These are phyloP conservation scores for Syrmaticus mikado DNA, from an alignment of 2,113 vertebrate species.

Conservation along the genomic window DNA sequence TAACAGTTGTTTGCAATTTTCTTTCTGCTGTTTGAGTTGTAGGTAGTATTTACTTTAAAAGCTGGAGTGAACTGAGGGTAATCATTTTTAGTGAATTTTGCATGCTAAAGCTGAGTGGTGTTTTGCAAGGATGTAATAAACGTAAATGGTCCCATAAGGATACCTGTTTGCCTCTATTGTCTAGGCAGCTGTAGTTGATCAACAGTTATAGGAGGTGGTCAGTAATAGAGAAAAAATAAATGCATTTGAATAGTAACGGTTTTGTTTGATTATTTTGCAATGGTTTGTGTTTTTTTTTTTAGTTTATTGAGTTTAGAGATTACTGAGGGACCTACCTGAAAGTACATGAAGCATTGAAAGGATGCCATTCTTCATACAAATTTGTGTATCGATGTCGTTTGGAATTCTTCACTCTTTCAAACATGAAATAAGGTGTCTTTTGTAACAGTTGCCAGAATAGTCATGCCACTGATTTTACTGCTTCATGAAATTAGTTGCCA, in stretches of 20 bases:
- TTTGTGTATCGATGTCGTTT: neutral
- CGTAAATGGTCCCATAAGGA: neutral
- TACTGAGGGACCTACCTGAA: neutral
- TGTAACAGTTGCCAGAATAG: neutral
- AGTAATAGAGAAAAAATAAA: neutral
- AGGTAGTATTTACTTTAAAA: conserved; percentile 40
- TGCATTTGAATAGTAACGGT: neutral
- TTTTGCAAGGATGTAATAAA: neutral
- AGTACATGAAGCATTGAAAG: neutral
- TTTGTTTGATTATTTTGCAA: neutral
- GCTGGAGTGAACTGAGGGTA: neutral
- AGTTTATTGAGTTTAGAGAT: neutral
- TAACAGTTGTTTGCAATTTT: conserved; percentile 30
- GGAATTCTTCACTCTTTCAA: neutral
- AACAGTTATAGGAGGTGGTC: neutral
- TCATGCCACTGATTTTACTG: neutral
- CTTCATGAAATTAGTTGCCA: neutral
- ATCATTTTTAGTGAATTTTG: neutral
- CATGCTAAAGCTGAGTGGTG: neutral
- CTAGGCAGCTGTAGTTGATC: neutral
- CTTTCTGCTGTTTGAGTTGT: conserved; percentile 21
- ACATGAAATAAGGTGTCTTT: neutral
- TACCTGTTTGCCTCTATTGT: neutral
- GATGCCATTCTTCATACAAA: neutral
- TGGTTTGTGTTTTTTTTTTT: neutral